Base-by-base conservation (phyloP, 2,888 invertebrate genomes). In the Gandaritis pyraliata region DNA sequence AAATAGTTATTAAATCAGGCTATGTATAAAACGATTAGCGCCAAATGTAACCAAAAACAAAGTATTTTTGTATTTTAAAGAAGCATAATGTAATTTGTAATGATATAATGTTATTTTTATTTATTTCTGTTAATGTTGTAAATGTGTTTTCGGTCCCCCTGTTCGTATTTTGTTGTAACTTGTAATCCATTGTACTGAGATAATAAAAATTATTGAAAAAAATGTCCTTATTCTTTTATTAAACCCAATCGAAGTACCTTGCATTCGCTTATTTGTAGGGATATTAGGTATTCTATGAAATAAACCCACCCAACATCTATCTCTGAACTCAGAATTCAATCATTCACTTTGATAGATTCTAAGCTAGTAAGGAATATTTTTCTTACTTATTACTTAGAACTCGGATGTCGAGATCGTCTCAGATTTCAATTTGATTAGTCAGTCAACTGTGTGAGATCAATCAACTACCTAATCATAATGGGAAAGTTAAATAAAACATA, bases 131-230 rank as follows among this genome's bases (percentile, higher is more conserved):
- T 72, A 58, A 65, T 64, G 61, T 70, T 72, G 72, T 78, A 61
- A 72, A 71, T 76, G 77, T 81, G 77, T 82, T 85, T 78, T 86
- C 89, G 89, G 89, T 89, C 89, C 89, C 76, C 71, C 41, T 61
- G 76, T 80, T 75, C 68, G 75, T 66, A 68, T 78, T 78, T 68
- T 59, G 71, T 82, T 75, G 66, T 77, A 80, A 75, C 79, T 80
- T 85, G 79, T 78, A 78, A 79, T 81, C 69, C 72, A 77, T 78
- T 81, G 82, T 85, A 83, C 71, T 82, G 80, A 82, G 65, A 74
- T 33, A 33, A 78, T 76, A 81, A 77, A 78, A 81, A 77, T 57
- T 50, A 59, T 45, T 48, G 48, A 48, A 43, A 54, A 54, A 15
- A 15, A 23, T 38, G 46, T 33, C 11, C 55, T 13, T 54, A 54